phyloP scores from a whole-genome alignment of 2,888 invertebrate genomes.

The Furcula furcula region DNA sequence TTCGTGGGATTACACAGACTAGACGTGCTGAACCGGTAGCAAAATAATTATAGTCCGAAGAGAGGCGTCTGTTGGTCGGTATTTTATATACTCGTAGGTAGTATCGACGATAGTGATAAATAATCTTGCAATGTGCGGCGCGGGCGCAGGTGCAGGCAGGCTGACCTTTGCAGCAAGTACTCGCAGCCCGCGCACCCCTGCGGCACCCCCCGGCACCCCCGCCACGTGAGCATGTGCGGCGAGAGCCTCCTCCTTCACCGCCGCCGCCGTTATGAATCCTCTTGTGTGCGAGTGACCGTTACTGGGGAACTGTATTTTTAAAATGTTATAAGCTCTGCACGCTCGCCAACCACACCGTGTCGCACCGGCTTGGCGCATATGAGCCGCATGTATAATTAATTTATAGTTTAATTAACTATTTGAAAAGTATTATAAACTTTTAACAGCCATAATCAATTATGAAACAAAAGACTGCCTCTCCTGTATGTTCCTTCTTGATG shows the following conservation, averaged over 20 bases:
- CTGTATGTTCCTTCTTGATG: no score
- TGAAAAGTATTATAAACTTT: no score
- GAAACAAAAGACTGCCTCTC: no score
- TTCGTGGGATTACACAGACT: no score
- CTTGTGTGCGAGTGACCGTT: slow-evolving; percentile 37
- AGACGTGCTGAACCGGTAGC: background rate
- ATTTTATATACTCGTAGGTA: slow-evolving; percentile 11
- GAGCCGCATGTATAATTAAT: no score
- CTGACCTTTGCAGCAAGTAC: slow-evolving; percentile 39
- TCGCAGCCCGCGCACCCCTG: slow-evolving; percentile 6
- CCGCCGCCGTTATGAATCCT: slow-evolving; percentile 35
- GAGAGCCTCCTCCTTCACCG: no score
- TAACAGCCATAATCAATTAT: no score
- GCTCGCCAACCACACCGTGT: no score
- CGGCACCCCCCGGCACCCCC: slow-evolving; percentile 4
- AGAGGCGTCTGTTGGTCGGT: background rate
- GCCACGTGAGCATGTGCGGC: no score
- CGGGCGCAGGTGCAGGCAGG: slow-evolving; percentile 31
- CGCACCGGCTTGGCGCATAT: no score
- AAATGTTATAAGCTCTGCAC: slow-evolving; percentile 7
- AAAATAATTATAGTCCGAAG: background rate
- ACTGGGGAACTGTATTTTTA: slow-evolving; percentile 29
- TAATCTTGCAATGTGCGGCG: slow-evolving; percentile 33
- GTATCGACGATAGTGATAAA: slow-evolving; percentile 31
- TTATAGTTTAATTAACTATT: no score